Evolutionary conservation across 1,140 invertebrate genomes (phyloP).

Genomic region (Eriocheir sinensis): DNA sequence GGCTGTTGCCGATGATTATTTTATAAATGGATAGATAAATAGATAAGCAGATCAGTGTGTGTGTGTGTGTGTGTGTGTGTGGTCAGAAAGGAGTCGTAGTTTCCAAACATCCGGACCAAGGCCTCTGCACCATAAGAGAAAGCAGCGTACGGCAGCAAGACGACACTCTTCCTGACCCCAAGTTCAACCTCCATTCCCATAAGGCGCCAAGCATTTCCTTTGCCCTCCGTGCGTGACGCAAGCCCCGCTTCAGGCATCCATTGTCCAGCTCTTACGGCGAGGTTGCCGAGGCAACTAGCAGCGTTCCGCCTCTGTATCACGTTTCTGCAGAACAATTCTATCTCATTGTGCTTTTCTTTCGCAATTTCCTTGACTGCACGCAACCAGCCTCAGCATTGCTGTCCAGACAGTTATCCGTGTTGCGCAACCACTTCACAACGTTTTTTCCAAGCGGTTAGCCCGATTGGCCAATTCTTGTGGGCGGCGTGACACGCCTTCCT

Average conservation of each 20-base stretch:
- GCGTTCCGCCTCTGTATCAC: not conserved
- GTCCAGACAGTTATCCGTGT: not conserved
- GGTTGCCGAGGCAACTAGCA: not conserved
- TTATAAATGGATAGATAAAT: no score
- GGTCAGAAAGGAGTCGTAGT: no score
- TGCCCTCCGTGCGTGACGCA: not conserved
- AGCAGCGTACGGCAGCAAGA: not conserved
- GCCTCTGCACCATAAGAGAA: not conserved
- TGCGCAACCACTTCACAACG: not conserved
- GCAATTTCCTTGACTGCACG: not conserved
- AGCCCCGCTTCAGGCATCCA: not conserved
- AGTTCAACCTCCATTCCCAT: not conserved
- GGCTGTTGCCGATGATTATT: no score
- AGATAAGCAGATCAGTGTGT: no score
- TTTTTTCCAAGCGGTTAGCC: not conserved
- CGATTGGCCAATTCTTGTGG: not conserved
- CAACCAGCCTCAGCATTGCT: not conserved
- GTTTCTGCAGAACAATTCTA: not conserved
- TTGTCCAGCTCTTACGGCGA: not conserved
- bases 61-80: no score
- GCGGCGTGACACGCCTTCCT: not conserved
- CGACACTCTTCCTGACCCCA: not conserved
- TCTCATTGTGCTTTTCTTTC: slow-evolving; percentile 24
- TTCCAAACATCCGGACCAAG: no score
- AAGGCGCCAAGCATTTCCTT: not conserved